Percentiles rank a stretch among this genome's conserved stretches.
Evolutionary conservation across 1,140 invertebrate genomes (phyloP).

Genomic region (Eufriesea mexicana): DNA sequence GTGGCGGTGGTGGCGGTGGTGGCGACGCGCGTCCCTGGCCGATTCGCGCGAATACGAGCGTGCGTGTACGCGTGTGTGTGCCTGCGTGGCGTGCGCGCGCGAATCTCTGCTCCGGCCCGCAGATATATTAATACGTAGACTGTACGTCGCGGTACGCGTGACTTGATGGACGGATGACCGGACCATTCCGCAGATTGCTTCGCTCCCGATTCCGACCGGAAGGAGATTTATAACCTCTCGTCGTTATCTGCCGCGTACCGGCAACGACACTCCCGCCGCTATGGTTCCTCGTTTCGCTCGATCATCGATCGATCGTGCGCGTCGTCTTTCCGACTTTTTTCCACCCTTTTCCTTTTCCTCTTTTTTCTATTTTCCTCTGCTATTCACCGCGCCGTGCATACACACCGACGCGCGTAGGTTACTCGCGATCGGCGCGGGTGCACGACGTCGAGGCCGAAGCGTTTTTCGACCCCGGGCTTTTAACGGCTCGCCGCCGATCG

Average conservation of each 20-base stretch:
- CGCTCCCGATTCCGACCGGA: conserved; percentile 78
- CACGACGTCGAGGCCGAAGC: neutral
- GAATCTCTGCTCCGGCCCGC: conserved; percentile 42
- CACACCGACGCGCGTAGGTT: neutral
- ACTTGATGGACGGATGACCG: conserved; percentile 82
- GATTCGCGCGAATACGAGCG: neutral
- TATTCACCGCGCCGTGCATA: too few relatives aligned
- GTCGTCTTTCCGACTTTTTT: conserved; percentile 41
- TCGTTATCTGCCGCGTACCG: conserved; percentile 77
- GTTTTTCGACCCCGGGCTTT: neutral
- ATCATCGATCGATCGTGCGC: conserved; percentile 65
- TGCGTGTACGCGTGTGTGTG: neutral
- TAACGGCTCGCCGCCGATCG: neutral
- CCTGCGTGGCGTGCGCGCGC: neutral
- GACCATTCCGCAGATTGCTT: conserved; percentile 82
- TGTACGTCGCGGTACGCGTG: conserved; percentile 68
- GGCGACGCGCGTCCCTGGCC: too few relatives aligned
- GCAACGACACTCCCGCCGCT: conserved; percentile 42
- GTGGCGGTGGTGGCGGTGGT: too few relatives aligned
- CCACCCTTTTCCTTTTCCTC: too few relatives aligned
- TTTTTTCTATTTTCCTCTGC: too few relatives aligned
- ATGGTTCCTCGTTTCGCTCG: conserved; percentile 50
- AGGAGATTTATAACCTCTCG: conserved; percentile 81
- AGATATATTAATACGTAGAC: conserved; percentile 71
- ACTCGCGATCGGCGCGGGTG: too few relatives aligned